Evolutionary conservation across 2,797 vertebrate genomes (phyloP).

Genomic region (Ctenochaetus hawaiiensis): DNA sequence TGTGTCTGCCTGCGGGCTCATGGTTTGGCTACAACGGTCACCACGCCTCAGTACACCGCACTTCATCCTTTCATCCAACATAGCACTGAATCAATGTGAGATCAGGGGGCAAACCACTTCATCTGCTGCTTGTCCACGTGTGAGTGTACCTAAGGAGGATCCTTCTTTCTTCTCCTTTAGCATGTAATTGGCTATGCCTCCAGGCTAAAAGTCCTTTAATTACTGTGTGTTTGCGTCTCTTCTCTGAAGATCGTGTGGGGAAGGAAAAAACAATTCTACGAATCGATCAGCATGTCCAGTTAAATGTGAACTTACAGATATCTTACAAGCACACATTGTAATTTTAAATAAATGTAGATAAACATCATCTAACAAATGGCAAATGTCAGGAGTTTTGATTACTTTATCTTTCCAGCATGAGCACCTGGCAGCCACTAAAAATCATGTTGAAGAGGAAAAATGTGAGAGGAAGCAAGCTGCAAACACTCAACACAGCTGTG

Average conservation of each 20-base stretch:
- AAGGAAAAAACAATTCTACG: constrained; percentile 15
- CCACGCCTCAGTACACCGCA: constrained; percentile 41
- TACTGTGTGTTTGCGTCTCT: constrained; percentile 14
- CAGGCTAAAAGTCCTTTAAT: constrained; percentile 46
- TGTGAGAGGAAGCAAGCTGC: constrained; percentile 7
- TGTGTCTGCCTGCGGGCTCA: constrained; percentile 36
- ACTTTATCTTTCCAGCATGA: constrained; percentile 14
- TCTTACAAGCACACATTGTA: constrained; percentile 18
- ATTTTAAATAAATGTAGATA: constrained; percentile 26
- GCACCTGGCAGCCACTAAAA: not conserved
- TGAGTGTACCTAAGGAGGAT: constrained; percentile 31
- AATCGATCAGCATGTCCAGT: constrained; percentile 18
- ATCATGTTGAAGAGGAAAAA: constrained; percentile 9
- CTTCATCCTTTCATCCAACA: constrained; percentile 70
- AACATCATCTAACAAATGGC: constrained; percentile 4
- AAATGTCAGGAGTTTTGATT: constrained; percentile 8
- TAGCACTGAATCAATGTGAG: constrained; percentile 67
- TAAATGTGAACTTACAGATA: constrained; percentile 33
- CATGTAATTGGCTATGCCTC: constrained; percentile 54
- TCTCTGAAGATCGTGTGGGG: constrained; percentile 12
- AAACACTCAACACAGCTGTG: constrained; percentile 26
- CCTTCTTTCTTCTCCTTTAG: constrained; percentile 28
- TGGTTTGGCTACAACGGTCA: constrained; percentile 45
- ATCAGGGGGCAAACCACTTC: constrained; percentile 64
- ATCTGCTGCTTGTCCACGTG: constrained; percentile 48